Percentiles rank a stretch among this genome's conserved stretches.
Evolutionary conservation across 1,140 invertebrate genomes (phyloP).

Genomic region (Nilaparvata lugens): DNA sequence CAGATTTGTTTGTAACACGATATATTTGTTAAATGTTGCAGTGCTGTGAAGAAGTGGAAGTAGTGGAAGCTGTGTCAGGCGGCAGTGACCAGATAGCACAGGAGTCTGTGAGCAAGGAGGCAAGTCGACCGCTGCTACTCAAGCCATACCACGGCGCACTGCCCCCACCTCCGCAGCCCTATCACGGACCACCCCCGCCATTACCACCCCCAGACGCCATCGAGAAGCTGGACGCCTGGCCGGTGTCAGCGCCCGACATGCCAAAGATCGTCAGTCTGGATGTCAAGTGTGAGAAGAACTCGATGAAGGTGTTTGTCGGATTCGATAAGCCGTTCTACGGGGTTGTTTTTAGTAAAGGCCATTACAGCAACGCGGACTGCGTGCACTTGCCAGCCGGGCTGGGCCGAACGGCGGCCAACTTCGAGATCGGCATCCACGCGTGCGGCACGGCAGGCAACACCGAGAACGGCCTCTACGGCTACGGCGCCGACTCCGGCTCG

Average conservation of each 20-base stretch:
- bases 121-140: not conserved
- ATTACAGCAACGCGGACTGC: constrained; percentile 82
- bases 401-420: constrained; percentile 75
- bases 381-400: constrained; percentile 81
- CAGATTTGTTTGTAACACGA: no score
- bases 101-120: constrained; percentile 13
- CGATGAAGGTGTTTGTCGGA: constrained; percentile 90
- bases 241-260: constrained; percentile 69
- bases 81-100: constrained; percentile 19
- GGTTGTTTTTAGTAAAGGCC: constrained; percentile 82
- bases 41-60: constrained; percentile 24
- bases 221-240: constrained; percentile 58
- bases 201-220: constrained; percentile 10
- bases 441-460: constrained; percentile 88
- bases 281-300: constrained; percentile 91
- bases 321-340: constrained; percentile 92
- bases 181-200: constrained; percentile 12
- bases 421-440: constrained; percentile 82
- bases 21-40: constrained; percentile 4
- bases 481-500: constrained; percentile 72
- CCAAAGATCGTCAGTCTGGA: constrained; percentile 86
- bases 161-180: constrained; percentile 1
- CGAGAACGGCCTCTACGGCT: constrained; percentile 74
- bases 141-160: constrained; percentile 5
- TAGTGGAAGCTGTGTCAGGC: constrained; percentile 22